phyloP scores from a whole-genome alignment of 2,888 invertebrate species.

The Norana najaformis region DNA sequence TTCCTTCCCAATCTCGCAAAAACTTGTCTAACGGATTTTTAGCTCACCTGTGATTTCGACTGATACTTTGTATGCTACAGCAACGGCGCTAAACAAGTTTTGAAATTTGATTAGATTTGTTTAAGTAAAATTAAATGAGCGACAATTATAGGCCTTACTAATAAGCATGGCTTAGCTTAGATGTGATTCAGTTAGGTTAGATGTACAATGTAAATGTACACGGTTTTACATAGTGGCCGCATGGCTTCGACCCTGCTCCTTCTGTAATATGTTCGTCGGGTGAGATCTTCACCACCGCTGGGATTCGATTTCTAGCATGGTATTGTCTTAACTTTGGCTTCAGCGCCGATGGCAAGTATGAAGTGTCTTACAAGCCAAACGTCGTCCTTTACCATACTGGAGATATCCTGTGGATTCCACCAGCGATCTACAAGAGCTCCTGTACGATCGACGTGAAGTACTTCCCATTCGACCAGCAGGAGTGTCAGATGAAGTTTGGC shows the following conservation, averaged over 20 bases:
- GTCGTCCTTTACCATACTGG: conserved; percentile 94
- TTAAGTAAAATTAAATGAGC: background rate
- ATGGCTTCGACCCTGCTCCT: too few relatives aligned
- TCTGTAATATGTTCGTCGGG: too few relatives aligned
- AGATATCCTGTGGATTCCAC: conserved; percentile 94
- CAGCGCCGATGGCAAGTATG: conserved; percentile 97
- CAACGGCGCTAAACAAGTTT: background rate
- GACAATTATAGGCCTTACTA: background rate
- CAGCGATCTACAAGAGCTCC: conserved; percentile 98
- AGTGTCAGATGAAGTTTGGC: conserved; percentile 98
- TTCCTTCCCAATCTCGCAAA: too few relatives aligned
- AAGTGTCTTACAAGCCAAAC: conserved; percentile 71
- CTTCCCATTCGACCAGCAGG: conserved; percentile 99
- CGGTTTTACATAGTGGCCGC: too few relatives aligned
- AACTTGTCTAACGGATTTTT: too few relatives aligned
- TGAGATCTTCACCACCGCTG: background rate
- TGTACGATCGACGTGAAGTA: conserved; percentile 99
- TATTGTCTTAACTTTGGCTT: conserved; percentile 46
- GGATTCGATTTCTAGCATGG: background rate
- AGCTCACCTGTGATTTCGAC: too few relatives aligned
- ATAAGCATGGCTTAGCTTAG: background rate
- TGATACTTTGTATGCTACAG: too few relatives aligned
- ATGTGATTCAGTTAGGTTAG: background rate
- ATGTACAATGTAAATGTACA: too few relatives aligned
- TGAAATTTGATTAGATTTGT: background rate